Base-by-base conservation (phyloP, 2,888 invertebrate genomes). In the Cristatella mucedo region DNA sequence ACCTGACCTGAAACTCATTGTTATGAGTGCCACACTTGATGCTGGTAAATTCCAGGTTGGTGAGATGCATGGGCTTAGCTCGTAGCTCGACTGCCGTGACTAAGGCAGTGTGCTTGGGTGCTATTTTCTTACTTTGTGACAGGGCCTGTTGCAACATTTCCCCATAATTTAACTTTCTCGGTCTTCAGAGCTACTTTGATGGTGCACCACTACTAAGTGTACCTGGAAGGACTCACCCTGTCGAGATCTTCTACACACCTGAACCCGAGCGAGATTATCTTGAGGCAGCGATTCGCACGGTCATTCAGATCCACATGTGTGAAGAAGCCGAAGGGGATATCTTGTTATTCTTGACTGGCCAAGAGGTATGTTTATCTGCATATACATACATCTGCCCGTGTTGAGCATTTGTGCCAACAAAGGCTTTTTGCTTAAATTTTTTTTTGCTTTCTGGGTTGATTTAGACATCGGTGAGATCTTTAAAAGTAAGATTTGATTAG, bases 11-110 rank as follows among this genome's bases (percentile, higher is more conserved):
- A 97, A 97, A 66, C 72, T 99, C 41, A 87, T 99, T 45, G 84
- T 99, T 55, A 99, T 99, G 97, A 91, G 91, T 45, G 97, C 97
- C 1, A 99, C 97, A 0, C 70, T 99, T 21, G 97, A 99, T 67
- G 95, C 97, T 33, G 97, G 95, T 4, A 99, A 99, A 67, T 99
- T 99, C 67, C 93, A 74, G 66, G 72, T 71, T 52, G n/a, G n/a
- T n/a, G n/a, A n/a, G n/a, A n/a, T n/a, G n/a, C n/a, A n/a, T n/a
- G n/a, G n/a, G n/a, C n/a, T n/a, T n/a, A n/a, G n/a, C n/a, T n/a
- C n/a, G n/a, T n/a, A n/a, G n/a, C n/a, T n/a, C n/a, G n/a, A n/a
- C n/a, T n/a, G n/a, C n/a, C n/a, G n/a, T n/a, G n/a, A n/a, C n/a
- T n/a, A n/a, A n/a, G n/a, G n/a, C n/a, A n/a, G n/a, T n/a, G n/a